Conservation (phyloP, 1,140 invertebrate genomes). For the Trissolcus basalis region DNA sequence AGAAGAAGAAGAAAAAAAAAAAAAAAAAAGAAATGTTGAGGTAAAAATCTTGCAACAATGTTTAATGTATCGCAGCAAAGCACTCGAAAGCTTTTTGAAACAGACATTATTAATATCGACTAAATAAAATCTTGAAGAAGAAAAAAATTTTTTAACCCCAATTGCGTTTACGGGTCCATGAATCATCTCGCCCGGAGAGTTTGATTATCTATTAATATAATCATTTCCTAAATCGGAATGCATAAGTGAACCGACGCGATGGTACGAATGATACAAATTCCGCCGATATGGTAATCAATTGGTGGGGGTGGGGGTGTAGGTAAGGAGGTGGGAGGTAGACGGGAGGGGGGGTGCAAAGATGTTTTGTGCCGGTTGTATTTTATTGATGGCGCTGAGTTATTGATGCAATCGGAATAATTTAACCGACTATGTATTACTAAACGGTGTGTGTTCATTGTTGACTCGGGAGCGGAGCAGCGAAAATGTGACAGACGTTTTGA, state of each 20-base stretch:
- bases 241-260: neutral
- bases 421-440: constrained; percentile 12
- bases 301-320: neutral
- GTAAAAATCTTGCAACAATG: no score
- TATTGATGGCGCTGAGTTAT: constrained; percentile 29
- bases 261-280: constrained; percentile 16
- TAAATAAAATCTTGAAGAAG: constrained; percentile 20
- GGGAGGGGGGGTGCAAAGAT: constrained; percentile 10
- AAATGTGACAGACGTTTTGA: constrained; percentile 43
- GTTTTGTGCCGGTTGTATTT: constrained; percentile 23
- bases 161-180: no score
- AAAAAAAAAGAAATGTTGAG: constrained; percentile 1
- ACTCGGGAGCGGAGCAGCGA: no score
- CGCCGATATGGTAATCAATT: constrained; percentile 14
- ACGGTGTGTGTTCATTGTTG: constrained; percentile 16
- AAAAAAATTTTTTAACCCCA: no score
- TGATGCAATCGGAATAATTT: constrained; percentile 38
- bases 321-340: neutral
- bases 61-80: constrained; percentile 24
- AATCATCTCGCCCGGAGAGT: constrained; percentile 25
- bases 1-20: neutral
- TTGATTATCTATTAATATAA: constrained; percentile 36
- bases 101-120: constrained; percentile 22
- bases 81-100: constrained; percentile 14
- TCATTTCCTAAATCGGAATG: constrained; percentile 7